Conservation (phyloP, 2,888 invertebrate species). For the Junonia oenone region DNA sequence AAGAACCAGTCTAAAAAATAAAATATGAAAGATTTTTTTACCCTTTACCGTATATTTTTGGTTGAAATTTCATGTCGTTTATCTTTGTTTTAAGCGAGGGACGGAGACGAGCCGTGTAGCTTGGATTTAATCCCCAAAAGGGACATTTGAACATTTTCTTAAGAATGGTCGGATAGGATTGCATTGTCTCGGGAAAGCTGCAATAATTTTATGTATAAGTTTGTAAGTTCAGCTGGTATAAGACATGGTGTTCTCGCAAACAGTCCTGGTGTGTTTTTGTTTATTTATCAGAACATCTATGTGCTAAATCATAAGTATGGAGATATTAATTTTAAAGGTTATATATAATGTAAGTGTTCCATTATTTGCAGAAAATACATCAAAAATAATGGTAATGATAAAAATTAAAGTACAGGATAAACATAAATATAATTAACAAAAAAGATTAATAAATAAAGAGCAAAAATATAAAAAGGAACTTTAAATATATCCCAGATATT, state of each 20-base stretch:
- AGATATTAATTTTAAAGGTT: too few species aligned
- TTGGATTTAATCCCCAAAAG: neutral
- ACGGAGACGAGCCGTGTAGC: neutral
- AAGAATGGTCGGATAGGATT: neutral
- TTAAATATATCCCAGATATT: too few species aligned
- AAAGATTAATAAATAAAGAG: too few species aligned
- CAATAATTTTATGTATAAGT: neutral
- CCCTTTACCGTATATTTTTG: neutral
- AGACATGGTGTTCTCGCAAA: neutral
- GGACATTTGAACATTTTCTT: neutral
- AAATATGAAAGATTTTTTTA: neutral
- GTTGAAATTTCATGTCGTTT: constrained; percentile 1
- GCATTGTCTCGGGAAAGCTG: neutral
- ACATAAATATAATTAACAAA: too few species aligned
- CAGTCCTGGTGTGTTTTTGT: neutral
- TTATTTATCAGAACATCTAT: too few species aligned
- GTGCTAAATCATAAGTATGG: too few species aligned
- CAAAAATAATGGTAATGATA: too few species aligned
- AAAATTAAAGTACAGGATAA: too few species aligned
- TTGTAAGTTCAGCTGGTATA: neutral
- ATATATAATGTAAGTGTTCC: too few species aligned
- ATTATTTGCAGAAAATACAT: too few species aligned
- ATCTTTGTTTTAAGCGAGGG: constrained; percentile 1
- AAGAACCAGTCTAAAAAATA: neutral
- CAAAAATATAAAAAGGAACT: too few species aligned